Conservation (phyloP, 2,888 invertebrate genomes). For the Leptopilina syphax region DNA sequence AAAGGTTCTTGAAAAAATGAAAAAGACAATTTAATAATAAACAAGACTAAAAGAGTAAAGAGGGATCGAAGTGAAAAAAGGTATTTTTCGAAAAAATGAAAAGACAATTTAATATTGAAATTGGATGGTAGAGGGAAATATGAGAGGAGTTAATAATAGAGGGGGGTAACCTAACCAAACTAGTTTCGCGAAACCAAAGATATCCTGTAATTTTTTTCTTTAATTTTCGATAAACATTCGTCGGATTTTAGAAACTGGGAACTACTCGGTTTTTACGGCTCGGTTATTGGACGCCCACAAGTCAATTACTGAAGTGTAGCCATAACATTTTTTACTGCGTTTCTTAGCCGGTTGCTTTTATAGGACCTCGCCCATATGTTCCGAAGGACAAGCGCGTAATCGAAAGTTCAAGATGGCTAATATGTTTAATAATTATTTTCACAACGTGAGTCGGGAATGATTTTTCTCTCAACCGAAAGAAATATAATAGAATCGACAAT, state of each 20-base stretch:
- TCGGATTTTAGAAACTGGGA: neutral
- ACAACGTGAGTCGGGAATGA: neutral
- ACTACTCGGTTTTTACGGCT: constrained; percentile 20
- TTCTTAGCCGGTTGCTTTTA: constrained; percentile 36
- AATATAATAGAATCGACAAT: too few species aligned
- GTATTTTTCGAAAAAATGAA: too few species aligned
- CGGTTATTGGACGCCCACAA: constrained; percentile 31
- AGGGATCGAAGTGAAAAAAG: too few species aligned
- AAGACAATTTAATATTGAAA: too few species aligned
- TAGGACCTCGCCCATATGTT: constrained; percentile 34
- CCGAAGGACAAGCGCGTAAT: constrained; percentile 39
- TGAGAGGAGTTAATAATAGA: too few species aligned
- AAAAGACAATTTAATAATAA: too few species aligned
- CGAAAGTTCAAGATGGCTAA: constrained; percentile 41
- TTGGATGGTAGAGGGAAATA: too few species aligned
- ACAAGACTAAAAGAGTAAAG: too few species aligned
- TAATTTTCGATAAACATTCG: neutral
- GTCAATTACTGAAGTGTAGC: constrained; percentile 36
- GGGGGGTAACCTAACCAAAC: too few species aligned
- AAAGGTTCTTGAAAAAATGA: too few species aligned
- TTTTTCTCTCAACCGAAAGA: neutral
- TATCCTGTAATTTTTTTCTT: neutral
- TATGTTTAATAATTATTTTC: constrained; percentile 35
- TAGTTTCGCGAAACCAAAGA: too few species aligned
- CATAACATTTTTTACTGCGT: constrained; percentile 37